A percentile compares a stretch with the other conserved stretches of the same genome.
phyloP scores from a whole-genome alignment of 30 jellyfish, hydroid and myxozoan genomes.

The Sanderia malayensis region DNA sequence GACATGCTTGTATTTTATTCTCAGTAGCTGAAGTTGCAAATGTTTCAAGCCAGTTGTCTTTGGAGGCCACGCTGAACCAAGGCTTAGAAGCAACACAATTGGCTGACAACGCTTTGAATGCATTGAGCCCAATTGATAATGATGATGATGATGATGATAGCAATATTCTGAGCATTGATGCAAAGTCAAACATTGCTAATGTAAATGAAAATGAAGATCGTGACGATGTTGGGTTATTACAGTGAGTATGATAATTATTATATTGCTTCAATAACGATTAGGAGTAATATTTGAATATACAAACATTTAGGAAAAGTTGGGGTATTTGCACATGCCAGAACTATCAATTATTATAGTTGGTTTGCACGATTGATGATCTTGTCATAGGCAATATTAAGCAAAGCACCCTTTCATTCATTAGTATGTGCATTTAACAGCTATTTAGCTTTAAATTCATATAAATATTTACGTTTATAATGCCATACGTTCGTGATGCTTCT shows the following conservation, averaged over 20 bases:
- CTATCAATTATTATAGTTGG: no score
- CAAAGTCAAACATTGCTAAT: background rate
- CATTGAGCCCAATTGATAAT: slow-evolving; percentile 68
- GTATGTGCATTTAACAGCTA: no score
- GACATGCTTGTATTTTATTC: background rate
- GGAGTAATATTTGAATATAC: background rate
- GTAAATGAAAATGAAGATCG: background rate
- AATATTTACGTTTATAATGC: no score
- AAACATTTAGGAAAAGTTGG: no score
- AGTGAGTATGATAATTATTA: background rate
- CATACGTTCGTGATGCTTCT: no score
- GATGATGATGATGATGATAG: slow-evolving; percentile 6
- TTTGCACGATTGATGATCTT: no score
- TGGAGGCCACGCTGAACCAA: slow-evolving; percentile 57
- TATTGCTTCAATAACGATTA: no score
- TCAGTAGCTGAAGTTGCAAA: slow-evolving; percentile 20
- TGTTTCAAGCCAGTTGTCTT: slow-evolving; percentile 10
- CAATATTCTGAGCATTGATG: background rate
- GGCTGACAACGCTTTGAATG: slow-evolving; percentile 86
- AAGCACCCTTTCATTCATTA: no score
- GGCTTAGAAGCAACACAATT: slow-evolving; percentile 80
- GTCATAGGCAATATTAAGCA: no score
- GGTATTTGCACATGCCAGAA: no score
- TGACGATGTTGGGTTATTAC: background rate
- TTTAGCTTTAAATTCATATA: no score